Conservation (phyloP, 2,113 vertebrate genomes). For the Pedionomus torquatus region DNA sequence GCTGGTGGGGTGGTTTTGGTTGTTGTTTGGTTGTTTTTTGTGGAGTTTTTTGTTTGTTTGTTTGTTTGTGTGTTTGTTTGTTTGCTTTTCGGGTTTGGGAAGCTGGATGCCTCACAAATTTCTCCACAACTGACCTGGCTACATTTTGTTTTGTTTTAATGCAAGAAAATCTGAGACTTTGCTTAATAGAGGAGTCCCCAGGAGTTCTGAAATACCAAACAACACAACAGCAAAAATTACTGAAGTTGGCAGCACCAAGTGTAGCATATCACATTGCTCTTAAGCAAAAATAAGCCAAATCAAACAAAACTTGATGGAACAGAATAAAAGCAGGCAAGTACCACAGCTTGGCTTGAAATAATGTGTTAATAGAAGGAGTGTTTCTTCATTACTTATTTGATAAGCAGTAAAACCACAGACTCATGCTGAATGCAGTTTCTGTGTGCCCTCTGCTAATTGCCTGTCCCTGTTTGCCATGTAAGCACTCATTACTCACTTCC, state of each 20-base stretch:
- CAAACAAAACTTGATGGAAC: background rate
- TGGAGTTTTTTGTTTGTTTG: background rate
- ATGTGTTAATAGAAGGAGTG: background rate
- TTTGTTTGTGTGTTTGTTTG: background rate
- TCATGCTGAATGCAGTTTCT: background rate
- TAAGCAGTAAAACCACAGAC: background rate
- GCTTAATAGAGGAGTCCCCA: background rate
- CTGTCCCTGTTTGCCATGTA: accelerated
- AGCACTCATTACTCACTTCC: background rate
- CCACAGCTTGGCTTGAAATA: background rate
- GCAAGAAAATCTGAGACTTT: background rate
- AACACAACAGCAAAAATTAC: background rate
- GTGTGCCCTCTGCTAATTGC: background rate
- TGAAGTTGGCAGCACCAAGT: background rate
- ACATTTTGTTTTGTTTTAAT: background rate
- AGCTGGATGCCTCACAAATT: background rate
- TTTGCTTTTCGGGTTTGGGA: background rate
- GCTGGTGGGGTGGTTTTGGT: no score
- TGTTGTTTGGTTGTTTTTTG: background rate
- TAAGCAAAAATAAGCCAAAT: background rate
- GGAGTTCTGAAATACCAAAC: background rate
- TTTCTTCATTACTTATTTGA: background rate
- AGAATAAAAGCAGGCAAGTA: background rate
- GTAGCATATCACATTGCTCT: background rate
- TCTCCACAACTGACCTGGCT: background rate